phyloP scores from a whole-genome alignment of 2,113 vertebrate species.

The Mobula birostris region DNA sequence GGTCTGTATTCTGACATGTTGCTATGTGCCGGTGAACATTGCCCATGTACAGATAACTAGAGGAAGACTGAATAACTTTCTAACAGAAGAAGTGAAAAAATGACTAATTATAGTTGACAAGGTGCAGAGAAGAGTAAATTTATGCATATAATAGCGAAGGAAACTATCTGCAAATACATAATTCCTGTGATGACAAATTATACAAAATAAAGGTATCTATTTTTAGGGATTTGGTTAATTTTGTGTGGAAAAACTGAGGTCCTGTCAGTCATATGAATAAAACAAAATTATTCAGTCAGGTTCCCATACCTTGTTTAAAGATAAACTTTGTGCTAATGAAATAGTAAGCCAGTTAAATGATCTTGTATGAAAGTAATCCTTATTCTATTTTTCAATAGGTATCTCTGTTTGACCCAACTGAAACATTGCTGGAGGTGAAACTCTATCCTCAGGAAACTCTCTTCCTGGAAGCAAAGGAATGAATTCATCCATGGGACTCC shows the following conservation, averaged over 20 bases:
- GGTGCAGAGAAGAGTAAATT: background rate
- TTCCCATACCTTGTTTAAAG: background rate
- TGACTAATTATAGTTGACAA: background rate
- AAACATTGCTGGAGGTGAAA: constrained; percentile 87
- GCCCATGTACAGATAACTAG: no score
- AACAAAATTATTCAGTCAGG: background rate
- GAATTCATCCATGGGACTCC: constrained; percentile 47
- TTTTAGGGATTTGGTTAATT: background rate
- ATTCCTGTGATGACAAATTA: background rate
- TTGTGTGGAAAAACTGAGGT: background rate
- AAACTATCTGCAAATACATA: background rate
- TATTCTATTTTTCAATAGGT: constrained; percentile 62
- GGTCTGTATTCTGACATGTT: no score
- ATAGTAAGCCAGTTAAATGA: background rate
- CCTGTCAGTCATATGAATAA: background rate
- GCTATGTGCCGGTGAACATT: no score
- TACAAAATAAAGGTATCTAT: background rate
- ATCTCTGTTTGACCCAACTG: constrained; percentile 84
- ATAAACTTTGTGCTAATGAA: background rate
- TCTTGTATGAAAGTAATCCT: constrained; percentile 34
- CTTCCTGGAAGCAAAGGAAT: constrained; percentile 95
- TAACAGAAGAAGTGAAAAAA: background rate
- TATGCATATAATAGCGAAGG: background rate
- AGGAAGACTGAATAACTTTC: background rate
- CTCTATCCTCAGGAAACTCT: constrained; percentile 98